Base-by-base conservation (phyloP, 2,888 invertebrate genomes). In the Leptinotarsa peninsularis region DNA sequence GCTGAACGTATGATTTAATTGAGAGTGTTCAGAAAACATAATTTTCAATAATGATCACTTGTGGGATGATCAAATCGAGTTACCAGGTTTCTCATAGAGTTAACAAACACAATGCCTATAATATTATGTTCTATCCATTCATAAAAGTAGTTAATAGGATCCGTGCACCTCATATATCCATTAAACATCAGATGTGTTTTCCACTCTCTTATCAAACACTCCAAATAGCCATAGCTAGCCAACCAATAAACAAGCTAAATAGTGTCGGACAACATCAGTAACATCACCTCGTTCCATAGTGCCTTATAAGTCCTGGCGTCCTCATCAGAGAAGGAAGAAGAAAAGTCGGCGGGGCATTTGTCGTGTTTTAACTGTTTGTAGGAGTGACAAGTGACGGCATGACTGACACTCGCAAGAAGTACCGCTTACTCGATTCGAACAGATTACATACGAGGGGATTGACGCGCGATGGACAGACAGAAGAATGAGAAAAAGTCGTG, bases 381-480 rank as follows among this genome's bases (percentile, higher is more conserved):
- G 60, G 79, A 81, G 78, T 82, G 82, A 82, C 83, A 80, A 80
- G 81, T 83, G 82, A 83, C 82, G 79, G 81, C 75, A 79, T 82
- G 83, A 83, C 77, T 82, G 83, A 83, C 83, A 77, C 73, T 74
- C 66, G 77, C 76, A 81, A 78, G 75, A 80, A 79, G 75, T 74
- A 76, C 79, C 80, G 81, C 79, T 79, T 66, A 71, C 76, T 76
- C 67, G 82, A 83, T 84, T 79, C 77, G 76, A 80, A 82, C 83
- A 82, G 82, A 83, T 84, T 84, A 82, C 81, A 80, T 82, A 83
- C 82, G 81, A 75, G 81, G 75, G 80, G 82, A 82, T 80, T 83
- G 83, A 84, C 82, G 80, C 82, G 76, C 78, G 81, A 82, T 79
- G 79, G 81, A 81, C 81, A 79, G 67, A 76, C 76, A 71, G 68